phyloP scores from a whole-genome alignment of 2,888 invertebrate genomes.

The Dasysyrphus albostriatus region DNA sequence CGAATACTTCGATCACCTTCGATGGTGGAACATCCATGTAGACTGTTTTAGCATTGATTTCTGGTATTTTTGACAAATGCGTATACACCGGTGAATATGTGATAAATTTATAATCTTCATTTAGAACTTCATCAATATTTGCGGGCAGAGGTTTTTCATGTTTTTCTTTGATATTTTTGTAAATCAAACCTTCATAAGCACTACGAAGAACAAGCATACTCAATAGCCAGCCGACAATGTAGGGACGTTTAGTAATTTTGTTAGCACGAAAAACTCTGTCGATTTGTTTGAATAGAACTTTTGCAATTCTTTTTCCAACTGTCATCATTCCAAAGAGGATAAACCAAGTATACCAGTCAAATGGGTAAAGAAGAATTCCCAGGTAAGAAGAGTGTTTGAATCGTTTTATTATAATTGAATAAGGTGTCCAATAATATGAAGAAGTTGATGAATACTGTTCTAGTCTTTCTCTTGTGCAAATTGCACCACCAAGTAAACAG shows the following conservation, averaged over 20 bases:
- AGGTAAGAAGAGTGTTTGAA: background rate
- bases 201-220: slow-evolving; percentile 64
- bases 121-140: slow-evolving; percentile 70
- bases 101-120: slow-evolving; percentile 62
- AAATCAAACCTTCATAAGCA: slow-evolving; percentile 78
- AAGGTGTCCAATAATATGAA: background rate
- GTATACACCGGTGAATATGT: background rate
- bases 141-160: slow-evolving; percentile 76
- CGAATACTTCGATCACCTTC: background rate
- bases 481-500: background rate
- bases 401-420: background rate
- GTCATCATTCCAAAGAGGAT: background rate
- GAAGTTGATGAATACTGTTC: background rate
- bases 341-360: slow-evolving; percentile 2
- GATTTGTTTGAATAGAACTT: background rate
- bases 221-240: background rate
- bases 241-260: background rate
- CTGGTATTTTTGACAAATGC: background rate
- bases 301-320: background rate
- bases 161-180: slow-evolving; percentile 77
- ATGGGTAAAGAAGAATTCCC: background rate
- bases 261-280: no score
- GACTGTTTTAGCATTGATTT: background rate
- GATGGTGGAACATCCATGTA: background rate
- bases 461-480: background rate